Percentiles rank a stretch among this genome's conserved stretches.
phyloP scores from a whole-genome alignment of 2,113 vertebrate genomes.

The Tragelaphus imberbis region DNA sequence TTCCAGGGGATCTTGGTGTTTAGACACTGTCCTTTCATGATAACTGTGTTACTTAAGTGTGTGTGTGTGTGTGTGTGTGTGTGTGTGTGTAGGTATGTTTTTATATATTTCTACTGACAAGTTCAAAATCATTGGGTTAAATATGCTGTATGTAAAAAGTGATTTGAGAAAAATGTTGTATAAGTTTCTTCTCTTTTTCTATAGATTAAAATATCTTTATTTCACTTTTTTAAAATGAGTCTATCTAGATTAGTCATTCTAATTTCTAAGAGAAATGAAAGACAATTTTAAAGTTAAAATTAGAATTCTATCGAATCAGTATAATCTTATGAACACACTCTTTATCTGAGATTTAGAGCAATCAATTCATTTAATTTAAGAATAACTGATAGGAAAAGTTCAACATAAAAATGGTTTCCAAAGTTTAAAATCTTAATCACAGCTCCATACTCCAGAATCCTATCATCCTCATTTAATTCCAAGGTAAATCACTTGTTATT shows the following conservation, averaged over 20 bases:
- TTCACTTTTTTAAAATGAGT: neutral
- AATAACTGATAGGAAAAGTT: conserved; percentile 11
- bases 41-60: neutral
- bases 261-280: conserved; percentile 14
- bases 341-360: conserved; percentile 37
- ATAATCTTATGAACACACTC: neutral
- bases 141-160: neutral
- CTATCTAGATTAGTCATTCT: conserved; percentile 7
- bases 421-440: neutral
- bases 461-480: neutral
- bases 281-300: conserved; percentile 28
- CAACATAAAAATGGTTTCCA: conserved; percentile 15
- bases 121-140: neutral
- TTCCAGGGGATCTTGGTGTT: neutral
- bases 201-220: neutral
- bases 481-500: conserved; percentile 4
- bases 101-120: neutral
- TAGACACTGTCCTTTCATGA: neutral
- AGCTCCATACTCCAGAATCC: neutral
- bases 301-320: neutral
- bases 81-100: neutral
- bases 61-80: neutral
- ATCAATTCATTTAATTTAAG: conserved; percentile 32
- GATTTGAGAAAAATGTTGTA: neutral
- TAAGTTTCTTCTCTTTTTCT: neutral